Evolutionary conservation across 2,797 vertebrate genomes (phyloP).

Genomic region (Myripristis murdjan): DNA sequence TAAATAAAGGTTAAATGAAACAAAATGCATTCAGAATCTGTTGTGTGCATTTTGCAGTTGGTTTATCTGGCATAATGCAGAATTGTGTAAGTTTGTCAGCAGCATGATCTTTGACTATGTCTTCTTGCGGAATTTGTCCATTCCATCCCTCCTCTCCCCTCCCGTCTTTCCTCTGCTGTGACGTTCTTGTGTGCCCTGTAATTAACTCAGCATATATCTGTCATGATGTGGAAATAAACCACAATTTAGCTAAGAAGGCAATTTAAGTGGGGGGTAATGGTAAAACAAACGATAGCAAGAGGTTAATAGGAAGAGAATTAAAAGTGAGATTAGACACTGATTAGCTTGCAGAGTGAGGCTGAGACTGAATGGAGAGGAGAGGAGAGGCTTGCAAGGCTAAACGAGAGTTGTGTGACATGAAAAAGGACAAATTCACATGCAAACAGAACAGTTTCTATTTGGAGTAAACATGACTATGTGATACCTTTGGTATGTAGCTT

Average conservation of each 20-base stretch:
- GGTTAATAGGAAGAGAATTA: constrained; percentile 87
- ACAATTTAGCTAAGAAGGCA: constrained; percentile 84
- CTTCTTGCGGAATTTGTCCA: constrained; percentile 25
- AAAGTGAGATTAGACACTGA: constrained; percentile 84
- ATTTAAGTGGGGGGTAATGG: constrained; percentile 82
- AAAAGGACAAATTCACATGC: background rate
- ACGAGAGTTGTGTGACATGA: background rate
- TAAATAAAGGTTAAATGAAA: no score
- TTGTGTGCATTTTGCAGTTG: no score
- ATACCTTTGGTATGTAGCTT: no score
- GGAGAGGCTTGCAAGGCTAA: background rate
- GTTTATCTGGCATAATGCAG: no score
- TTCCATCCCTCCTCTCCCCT: constrained; percentile 37
- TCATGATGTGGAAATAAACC: constrained; percentile 84
- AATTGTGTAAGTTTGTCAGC: no score
- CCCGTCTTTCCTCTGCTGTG: constrained; percentile 52
- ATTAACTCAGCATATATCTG: constrained; percentile 82
- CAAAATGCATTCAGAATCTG: no score
- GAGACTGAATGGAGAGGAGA: constrained; percentile 35
- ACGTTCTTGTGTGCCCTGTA: constrained; percentile 76
- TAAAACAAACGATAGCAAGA: constrained; percentile 85
- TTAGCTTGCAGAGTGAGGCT: constrained; percentile 62
- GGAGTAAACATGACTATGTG: no score
- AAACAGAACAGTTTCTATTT: no score
- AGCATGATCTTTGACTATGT: no score